Evolutionary conservation across 2,113 vertebrate species (phyloP).

Genomic region (Donacobius atricapilla): DNA sequence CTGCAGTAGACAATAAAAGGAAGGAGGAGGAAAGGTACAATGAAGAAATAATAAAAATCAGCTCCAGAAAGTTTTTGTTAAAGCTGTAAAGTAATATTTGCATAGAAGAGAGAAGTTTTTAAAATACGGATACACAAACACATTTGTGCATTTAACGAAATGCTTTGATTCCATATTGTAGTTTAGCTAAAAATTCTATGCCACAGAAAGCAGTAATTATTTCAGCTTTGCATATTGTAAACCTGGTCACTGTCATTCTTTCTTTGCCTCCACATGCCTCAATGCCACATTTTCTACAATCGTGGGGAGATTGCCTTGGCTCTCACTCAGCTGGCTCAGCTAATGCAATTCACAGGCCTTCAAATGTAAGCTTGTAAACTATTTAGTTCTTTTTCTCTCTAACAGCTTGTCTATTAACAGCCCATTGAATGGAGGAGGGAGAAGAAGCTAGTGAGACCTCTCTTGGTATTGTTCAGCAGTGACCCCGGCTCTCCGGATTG

Average conservation of each 20-base stretch:
- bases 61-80: not conserved
- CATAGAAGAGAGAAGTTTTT: not conserved
- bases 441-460: slow-evolving; percentile 49
- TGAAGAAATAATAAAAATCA: not conserved
- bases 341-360: slow-evolving; percentile 60
- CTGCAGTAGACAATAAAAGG: not conserved
- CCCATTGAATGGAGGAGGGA: slow-evolving; percentile 56
- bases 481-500: slow-evolving; percentile 9
- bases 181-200: slow-evolving; percentile 16
- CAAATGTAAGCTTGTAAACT: slow-evolving; percentile 65
- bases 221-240: slow-evolving; percentile 35
- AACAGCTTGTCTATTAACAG: slow-evolving; percentile 67
- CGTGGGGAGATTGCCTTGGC: slow-evolving; percentile 63
- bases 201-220: slow-evolving; percentile 31
- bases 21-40: not conserved
- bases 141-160: not conserved
- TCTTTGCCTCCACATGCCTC: slow-evolving; percentile 61
- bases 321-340: slow-evolving; percentile 59
- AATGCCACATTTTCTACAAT: slow-evolving; percentile 47
- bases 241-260: slow-evolving; percentile 56
- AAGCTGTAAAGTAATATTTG: not conserved
- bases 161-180: not conserved
- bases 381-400: slow-evolving; percentile 57
- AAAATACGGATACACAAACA: not conserved
- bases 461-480: slow-evolving; percentile 52